Conservation (phyloP, 2,888 invertebrate genomes). For the Polydrusus pterygomalis region DNA sequence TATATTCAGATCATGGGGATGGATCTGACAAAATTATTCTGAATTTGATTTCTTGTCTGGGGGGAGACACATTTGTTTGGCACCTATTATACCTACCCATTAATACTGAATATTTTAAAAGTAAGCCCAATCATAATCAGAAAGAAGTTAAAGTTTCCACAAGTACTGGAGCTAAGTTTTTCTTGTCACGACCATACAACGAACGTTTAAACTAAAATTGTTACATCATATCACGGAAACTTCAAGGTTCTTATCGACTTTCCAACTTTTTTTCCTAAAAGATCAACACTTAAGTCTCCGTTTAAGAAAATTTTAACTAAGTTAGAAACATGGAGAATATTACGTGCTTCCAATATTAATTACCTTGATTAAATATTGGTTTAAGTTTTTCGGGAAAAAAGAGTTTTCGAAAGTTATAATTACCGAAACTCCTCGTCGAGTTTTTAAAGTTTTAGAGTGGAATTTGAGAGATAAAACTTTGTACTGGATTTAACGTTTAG, state of each 20-base stretch:
- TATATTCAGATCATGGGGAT: too few relatives aligned
- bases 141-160: too few relatives aligned
- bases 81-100: too few relatives aligned
- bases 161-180: too few relatives aligned
- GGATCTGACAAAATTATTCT: too few relatives aligned
- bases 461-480: slow-evolving; percentile 6
- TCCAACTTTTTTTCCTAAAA: not conserved
- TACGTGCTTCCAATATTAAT: slow-evolving; percentile 33
- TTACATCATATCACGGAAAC: not conserved
- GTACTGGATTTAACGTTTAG: not conserved
- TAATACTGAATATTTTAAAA: too few relatives aligned
- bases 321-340: slow-evolving; percentile 6
- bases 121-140: too few relatives aligned
- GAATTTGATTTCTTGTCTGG: too few relatives aligned
- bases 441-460: slow-evolving; percentile 10
- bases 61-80: too few relatives aligned
- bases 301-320: slow-evolving; percentile 30
- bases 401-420: slow-evolving; percentile 20
- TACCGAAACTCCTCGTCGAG: not conserved
- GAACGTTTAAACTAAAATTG: too few relatives aligned
- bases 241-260: slow-evolving; percentile 2
- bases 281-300: slow-evolving; percentile 26
- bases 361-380: slow-evolving; percentile 33
- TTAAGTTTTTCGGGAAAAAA: slow-evolving; percentile 11
- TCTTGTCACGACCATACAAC: too few relatives aligned